phyloP scores from a whole-genome alignment of 1,140 invertebrate species.

The Caenorhabditis inopinata region DNA sequence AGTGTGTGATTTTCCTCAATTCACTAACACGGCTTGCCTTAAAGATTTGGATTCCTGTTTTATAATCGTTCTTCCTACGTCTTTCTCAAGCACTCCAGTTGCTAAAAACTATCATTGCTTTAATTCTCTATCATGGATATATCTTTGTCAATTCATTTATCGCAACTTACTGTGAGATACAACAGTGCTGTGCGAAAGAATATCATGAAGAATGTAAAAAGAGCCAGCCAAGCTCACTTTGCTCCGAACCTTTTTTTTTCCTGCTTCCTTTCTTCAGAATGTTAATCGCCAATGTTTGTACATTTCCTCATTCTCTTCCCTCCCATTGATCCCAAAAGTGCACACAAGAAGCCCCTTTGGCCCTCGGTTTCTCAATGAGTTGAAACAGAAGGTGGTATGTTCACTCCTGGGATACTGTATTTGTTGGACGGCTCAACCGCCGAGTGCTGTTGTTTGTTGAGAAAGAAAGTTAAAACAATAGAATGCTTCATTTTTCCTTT shows the following conservation, averaged over 20 bases:
- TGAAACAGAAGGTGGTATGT: neutral
- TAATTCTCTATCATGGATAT: neutral
- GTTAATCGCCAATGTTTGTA: slow-evolving; percentile 8
- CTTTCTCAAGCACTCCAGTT: slow-evolving; percentile 17
- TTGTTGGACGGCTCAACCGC: slow-evolving; percentile 16
- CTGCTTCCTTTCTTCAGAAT: neutral
- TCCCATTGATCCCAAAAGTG: too few relatives aligned
- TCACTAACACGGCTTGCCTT: neutral
- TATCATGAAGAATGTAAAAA: too few relatives aligned
- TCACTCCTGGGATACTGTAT: neutral
- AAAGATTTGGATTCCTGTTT: neutral
- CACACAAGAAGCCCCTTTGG: too few relatives aligned
- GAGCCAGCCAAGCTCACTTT: too few relatives aligned
- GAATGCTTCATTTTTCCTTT: neutral
- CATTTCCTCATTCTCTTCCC: slow-evolving; percentile 5
- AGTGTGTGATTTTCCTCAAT: too few relatives aligned
- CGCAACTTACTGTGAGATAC: too few relatives aligned
- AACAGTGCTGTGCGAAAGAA: too few relatives aligned
- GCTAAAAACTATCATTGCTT: neutral
- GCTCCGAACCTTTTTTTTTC: too few relatives aligned
- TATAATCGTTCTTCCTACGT: neutral
- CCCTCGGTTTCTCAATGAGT: slow-evolving; percentile 21
- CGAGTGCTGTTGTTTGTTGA: neutral
- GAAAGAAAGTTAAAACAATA: slow-evolving; percentile 23
- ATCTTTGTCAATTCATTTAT: too few relatives aligned